Evolutionary conservation across 1,140 invertebrate species (phyloP).

Genomic region (Piezodorus guildinii): DNA sequence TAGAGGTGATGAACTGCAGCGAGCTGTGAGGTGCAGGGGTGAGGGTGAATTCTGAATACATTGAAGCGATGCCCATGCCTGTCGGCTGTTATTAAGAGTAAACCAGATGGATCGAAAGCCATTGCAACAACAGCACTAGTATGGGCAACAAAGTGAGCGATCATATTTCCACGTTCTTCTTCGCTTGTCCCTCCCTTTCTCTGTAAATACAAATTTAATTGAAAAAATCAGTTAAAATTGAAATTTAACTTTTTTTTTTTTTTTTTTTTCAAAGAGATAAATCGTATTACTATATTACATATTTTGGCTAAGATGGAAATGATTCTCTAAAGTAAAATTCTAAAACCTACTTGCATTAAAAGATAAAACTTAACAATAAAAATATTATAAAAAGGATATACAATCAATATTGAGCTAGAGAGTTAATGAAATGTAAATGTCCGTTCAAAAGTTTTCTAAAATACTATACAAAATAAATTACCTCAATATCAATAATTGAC

Average conservation of each 20-base stretch:
- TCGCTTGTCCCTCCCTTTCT: slow-evolving; percentile 23
- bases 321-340: background rate
- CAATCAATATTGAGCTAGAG: too few species aligned
- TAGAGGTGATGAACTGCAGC: slow-evolving; percentile 94
- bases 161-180: slow-evolving; percentile 25
- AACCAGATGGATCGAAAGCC: slow-evolving; percentile 84
- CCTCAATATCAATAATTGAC: slow-evolving; percentile 77
- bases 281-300: too few species aligned
- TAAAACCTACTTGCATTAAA: background rate
- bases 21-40: slow-evolving; percentile 74
- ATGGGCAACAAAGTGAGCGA: slow-evolving; percentile 88
- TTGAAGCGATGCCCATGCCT: slow-evolving; percentile 92
- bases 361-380: background rate
- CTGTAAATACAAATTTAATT: slow-evolving; percentile 23
- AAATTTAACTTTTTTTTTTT: too few species aligned
- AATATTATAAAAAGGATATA: background rate
- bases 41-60: slow-evolving; percentile 86
- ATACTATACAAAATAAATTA: slow-evolving; percentile 29
- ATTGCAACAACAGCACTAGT: slow-evolving; percentile 80
- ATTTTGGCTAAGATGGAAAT: too few species aligned
- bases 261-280: too few species aligned
- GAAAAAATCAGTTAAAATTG: too few species aligned
- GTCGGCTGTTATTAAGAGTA: slow-evolving; percentile 84
- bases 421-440: too few species aligned
- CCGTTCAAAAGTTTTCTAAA: too few species aligned